These are phyloP conservation scores for Syngnathus typhle DNA, from an alignment of 2,113 vertebrate genomes.

Conservation along the genomic window DNA sequence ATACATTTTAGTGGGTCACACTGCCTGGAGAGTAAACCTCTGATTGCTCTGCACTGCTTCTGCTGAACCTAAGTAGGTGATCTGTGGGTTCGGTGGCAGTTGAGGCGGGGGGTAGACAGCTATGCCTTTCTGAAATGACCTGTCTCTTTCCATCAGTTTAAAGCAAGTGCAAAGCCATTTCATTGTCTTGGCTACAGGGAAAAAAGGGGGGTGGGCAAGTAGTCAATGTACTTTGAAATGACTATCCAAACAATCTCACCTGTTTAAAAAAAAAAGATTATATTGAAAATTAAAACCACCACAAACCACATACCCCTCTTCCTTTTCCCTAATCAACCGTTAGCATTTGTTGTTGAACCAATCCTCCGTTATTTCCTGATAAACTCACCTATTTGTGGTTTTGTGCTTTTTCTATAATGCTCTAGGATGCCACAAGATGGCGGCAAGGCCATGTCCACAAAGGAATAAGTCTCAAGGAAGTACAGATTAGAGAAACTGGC, in stretches of 20 bases:
- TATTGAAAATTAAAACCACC: no score
- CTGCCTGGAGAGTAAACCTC: slow-evolving; percentile 44
- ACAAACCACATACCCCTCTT: no score
- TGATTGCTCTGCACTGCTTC: slow-evolving; percentile 7
- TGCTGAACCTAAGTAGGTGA: slow-evolving; percentile 29
- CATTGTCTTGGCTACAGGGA: neutral
- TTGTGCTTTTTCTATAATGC: no score
- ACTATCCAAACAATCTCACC: neutral
- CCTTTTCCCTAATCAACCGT: no score
- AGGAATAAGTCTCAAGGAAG: no score
- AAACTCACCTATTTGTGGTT: no score
- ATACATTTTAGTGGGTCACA: slow-evolving; percentile 65
- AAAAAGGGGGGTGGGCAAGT: neutral
- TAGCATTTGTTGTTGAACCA: no score
- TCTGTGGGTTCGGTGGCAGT: slow-evolving; percentile 4
- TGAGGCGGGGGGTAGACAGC: neutral
- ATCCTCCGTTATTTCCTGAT: no score
- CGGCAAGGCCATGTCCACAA: no score
- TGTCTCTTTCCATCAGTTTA: slow-evolving; percentile 12
- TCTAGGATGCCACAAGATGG: no score
- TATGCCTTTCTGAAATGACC: slow-evolving; percentile 5
- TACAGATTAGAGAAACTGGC: no score
- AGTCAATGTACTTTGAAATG: neutral
- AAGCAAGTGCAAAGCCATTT: neutral
- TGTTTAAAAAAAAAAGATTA: no score